phyloP scores from a whole-genome alignment of 1,140 invertebrate genomes.

The Brachionus paranguensis region DNA sequence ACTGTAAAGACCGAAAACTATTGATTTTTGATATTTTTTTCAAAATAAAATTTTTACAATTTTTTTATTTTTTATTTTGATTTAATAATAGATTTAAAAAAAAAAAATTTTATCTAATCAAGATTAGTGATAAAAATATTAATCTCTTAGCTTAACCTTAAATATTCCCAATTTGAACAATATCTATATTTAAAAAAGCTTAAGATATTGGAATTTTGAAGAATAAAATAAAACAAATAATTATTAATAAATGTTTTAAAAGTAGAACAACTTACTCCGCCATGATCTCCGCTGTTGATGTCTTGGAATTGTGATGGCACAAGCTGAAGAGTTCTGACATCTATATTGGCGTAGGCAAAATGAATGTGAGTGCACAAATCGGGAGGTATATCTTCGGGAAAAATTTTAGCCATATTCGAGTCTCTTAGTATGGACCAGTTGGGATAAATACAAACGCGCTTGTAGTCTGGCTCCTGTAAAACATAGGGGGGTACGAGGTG shows the following conservation, averaged over 20 bases:
- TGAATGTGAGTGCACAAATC: constrained; percentile 35
- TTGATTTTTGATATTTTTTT: too few relatives aligned
- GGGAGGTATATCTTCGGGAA: constrained; percentile 36
- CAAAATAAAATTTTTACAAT: too few relatives aligned
- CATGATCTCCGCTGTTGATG: constrained; percentile 28
- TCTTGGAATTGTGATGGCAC: constrained; percentile 28
- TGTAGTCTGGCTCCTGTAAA: background rate
- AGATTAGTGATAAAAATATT: background rate
- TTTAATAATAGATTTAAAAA: background rate
- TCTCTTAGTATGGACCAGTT: constrained; percentile 33
- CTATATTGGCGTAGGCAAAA: constrained; percentile 35
- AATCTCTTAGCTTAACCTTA: background rate
- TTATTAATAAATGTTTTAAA: background rate
- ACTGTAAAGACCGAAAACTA: too few relatives aligned
- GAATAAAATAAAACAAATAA: background rate
- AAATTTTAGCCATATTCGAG: constrained; percentile 2
- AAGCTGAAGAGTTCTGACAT: background rate
- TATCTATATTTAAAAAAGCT: background rate
- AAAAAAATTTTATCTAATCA: background rate
- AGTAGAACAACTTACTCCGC: constrained; percentile 60
- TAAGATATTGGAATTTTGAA: too few relatives aligned
- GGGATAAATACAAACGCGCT: constrained; percentile 27
- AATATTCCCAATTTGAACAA: too few relatives aligned
- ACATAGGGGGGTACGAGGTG: constrained; percentile 27
- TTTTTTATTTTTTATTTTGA: too few relatives aligned